These are phyloP conservation scores for Eutolmus rufibarbis DNA, from an alignment of 2,888 invertebrate genomes.

Conservation along the genomic window DNA sequence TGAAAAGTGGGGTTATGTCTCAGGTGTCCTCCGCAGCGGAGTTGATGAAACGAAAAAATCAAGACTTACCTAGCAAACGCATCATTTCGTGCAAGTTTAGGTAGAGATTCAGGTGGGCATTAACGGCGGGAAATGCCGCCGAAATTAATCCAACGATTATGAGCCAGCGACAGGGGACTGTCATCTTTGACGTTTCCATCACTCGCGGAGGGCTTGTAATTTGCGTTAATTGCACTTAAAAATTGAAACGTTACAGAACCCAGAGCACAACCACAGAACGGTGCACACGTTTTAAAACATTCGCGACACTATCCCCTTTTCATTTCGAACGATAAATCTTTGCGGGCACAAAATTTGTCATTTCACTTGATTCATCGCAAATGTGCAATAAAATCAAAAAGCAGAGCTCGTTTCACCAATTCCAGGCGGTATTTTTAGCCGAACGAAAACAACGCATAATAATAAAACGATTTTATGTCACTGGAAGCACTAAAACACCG, in stretches of 20 bases:
- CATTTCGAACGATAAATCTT: background rate
- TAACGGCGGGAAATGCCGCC: background rate
- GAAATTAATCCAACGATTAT: slow-evolving; percentile 19
- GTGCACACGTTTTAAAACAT: background rate
- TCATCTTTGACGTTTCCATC: slow-evolving; percentile 31
- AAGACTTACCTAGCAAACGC: slow-evolving; percentile 19
- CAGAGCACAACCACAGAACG: background rate
- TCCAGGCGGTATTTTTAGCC: slow-evolving; percentile 19
- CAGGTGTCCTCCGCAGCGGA: background rate
- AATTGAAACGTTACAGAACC: background rate
- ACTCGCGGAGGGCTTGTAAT: background rate
- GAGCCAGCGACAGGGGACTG: background rate
- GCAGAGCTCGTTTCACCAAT: background rate
- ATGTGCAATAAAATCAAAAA: background rate
- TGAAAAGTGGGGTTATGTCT: background rate
- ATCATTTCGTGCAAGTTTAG: slow-evolving; percentile 17
- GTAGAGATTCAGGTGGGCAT: slow-evolving; percentile 2
- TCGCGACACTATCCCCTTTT: background rate
- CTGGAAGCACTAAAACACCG: background rate
- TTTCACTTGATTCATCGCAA: slow-evolving; percentile 9
- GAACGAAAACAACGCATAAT: slow-evolving; percentile 9
- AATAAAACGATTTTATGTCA: slow-evolving; percentile 39
- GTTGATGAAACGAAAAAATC: background rate
- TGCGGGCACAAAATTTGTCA: slow-evolving; percentile 12
- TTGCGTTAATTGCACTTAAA: slow-evolving; percentile 6